Conservation (phyloP, 2,797 vertebrate species). For the Sylvia borin region DNA sequence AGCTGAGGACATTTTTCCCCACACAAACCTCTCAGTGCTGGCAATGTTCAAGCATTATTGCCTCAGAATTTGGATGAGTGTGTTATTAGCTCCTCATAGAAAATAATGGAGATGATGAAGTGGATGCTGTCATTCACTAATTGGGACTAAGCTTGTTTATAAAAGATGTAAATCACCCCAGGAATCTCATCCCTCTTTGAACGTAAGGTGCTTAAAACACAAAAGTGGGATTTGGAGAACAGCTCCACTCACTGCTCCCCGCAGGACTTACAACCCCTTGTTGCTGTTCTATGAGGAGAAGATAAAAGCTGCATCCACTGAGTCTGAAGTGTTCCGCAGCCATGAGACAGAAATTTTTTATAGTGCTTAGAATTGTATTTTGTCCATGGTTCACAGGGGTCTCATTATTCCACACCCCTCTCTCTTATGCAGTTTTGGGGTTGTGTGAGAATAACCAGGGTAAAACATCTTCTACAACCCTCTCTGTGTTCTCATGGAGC, state of each 20-base stretch:
- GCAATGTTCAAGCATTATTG: neutral
- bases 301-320: neutral
- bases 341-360: neutral
- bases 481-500: neutral
- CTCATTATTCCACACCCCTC: neutral
- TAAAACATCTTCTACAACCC: neutral
- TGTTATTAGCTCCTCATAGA: slow-evolving; percentile 25
- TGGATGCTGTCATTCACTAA: neutral
- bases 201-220: neutral
- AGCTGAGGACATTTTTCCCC: neutral
- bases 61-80: neutral
- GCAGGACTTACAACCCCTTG: neutral
- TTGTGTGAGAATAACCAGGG: neutral
- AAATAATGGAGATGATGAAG: slow-evolving; percentile 7
- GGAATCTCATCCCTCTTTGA: neutral
- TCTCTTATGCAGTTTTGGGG: fast-evolving
- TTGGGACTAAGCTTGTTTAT: neutral
- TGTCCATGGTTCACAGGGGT: neutral
- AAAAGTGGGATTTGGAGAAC: neutral
- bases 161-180: neutral
- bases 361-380: neutral
- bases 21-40: neutral
- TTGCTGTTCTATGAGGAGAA: neutral
- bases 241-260: neutral
- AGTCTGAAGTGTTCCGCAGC: neutral